Percentiles rank a stretch among this genome's conserved stretches.
These are phyloP conservation scores for Macrochelys suwanniensis DNA, from an alignment of 2,797 vertebrate genomes.

Conservation along the genomic window DNA sequence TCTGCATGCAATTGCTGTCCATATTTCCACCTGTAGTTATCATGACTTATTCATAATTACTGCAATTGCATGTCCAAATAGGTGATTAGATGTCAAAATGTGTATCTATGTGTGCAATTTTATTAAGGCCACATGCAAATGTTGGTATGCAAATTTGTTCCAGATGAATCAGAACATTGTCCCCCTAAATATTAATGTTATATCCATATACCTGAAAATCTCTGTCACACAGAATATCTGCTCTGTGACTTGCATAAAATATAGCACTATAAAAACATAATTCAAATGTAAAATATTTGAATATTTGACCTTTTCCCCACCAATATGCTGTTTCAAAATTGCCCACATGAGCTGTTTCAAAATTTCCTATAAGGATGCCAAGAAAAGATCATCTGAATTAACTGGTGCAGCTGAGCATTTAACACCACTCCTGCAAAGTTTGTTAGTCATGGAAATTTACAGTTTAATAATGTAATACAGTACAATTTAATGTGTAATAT, in stretches of 20 bases:
- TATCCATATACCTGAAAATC: neutral
- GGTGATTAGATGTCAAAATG: neutral
- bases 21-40: accelerated
- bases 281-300: neutral
- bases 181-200: accelerated
- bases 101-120: neutral
- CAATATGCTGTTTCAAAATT: neutral
- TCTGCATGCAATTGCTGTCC: neutral
- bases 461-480: slow-evolving; percentile 14
- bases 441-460: slow-evolving; percentile 65
- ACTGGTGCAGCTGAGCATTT: slow-evolving; percentile 56
- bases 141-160: neutral
- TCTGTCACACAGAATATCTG: neutral
- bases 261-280: neutral
- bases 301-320: neutral
- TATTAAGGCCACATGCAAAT: neutral
- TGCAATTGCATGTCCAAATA: neutral
- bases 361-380: slow-evolving; percentile 23
- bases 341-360: neutral
- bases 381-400: slow-evolving; percentile 66
- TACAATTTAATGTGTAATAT: slow-evolving; percentile 40
- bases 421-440: slow-evolving; percentile 61
- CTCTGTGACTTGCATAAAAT: neutral
- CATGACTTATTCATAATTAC: neutral
- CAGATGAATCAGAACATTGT: neutral